phyloP scores from a whole-genome alignment of 2,797 vertebrate genomes.

The Amphiprion clarkii region DNA sequence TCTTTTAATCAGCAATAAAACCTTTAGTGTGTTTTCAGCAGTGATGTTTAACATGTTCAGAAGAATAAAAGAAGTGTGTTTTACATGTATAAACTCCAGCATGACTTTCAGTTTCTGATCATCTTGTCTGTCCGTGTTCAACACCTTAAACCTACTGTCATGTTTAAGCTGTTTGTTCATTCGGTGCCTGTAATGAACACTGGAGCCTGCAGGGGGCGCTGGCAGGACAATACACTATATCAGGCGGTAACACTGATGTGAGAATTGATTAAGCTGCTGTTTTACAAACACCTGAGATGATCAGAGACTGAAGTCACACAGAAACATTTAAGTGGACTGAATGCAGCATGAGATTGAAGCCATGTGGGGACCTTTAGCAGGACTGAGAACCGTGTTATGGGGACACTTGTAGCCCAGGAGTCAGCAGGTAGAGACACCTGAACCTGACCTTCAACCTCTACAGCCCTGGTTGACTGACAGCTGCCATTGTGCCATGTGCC shows the following conservation, averaged over 20 bases:
- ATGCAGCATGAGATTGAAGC: neutral
- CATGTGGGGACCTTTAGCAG: neutral
- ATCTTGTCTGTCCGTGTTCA: neutral
- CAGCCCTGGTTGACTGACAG: neutral
- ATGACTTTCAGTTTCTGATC: conserved; percentile 11
- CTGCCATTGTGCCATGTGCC: too few species aligned
- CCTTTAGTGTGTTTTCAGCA: neutral
- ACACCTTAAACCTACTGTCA: too few species aligned
- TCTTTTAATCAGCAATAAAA: conserved; percentile 3
- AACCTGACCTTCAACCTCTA: conserved; percentile 17
- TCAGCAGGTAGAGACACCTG: neutral
- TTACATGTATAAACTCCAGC: neutral
- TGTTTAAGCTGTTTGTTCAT: neutral
- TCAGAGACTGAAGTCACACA: conserved; percentile 17
- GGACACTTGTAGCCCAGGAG: conserved; percentile 12
- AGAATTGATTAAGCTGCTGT: conserved; percentile 1
- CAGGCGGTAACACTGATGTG: conserved; percentile 16
- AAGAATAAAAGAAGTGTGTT: conserved; percentile 3
- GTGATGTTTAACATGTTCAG: neutral
- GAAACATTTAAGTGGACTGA: neutral
- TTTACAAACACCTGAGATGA: conserved; percentile 2
- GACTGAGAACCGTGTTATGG: neutral
- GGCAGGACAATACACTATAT: neutral
- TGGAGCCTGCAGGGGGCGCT: conserved; percentile 10
- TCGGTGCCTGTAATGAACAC: conserved; percentile 9